Evolutionary conservation across 2,113 vertebrate species (phyloP).

Genomic region (Blennius ocellaris): DNA sequence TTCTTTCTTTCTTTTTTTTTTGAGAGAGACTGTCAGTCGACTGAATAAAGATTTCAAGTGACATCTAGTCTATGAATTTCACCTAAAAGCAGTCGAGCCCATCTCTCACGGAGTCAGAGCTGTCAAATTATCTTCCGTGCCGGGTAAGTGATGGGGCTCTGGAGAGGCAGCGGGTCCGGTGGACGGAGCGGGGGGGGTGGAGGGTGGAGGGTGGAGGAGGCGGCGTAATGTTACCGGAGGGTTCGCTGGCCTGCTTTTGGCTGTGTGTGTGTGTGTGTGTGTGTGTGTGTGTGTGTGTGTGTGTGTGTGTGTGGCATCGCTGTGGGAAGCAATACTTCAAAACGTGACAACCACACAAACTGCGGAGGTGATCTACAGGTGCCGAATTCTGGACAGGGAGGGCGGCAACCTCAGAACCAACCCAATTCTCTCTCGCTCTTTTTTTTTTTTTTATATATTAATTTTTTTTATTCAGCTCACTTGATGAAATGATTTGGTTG

Average conservation of each 20-base stretch:
- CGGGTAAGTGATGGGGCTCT: constrained; percentile 30
- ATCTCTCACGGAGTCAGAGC: constrained; percentile 40
- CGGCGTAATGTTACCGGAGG: neutral
- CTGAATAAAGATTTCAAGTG: constrained; percentile 51
- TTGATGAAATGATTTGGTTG: constrained; percentile 47
- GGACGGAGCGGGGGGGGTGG: constrained; percentile 27
- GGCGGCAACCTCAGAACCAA: neutral
- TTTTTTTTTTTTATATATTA: no score
- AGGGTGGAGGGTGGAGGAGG: neutral
- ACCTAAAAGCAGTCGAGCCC: constrained; percentile 46
- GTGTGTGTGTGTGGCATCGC: constrained; percentile 9
- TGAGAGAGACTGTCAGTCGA: constrained; percentile 23
- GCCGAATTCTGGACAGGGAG: constrained; percentile 3
- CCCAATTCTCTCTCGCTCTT: neutral
- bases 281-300: constrained; percentile 15
- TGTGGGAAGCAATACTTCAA: neutral
- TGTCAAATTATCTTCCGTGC: constrained; percentile 44
- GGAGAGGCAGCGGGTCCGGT: constrained; percentile 27
- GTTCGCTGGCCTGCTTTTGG: constrained; percentile 11
- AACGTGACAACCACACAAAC: constrained; percentile 27
- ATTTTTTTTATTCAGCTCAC: constrained; percentile 8
- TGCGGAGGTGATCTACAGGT: constrained; percentile 27
- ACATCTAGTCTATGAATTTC: constrained; percentile 42
- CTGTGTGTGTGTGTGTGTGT: constrained; percentile 13
- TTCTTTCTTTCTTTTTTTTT: no score